These are phyloP conservation scores for Drosophila pandora DNA, from an alignment of 1,140 invertebrate genomes.

Conservation along the genomic window DNA sequence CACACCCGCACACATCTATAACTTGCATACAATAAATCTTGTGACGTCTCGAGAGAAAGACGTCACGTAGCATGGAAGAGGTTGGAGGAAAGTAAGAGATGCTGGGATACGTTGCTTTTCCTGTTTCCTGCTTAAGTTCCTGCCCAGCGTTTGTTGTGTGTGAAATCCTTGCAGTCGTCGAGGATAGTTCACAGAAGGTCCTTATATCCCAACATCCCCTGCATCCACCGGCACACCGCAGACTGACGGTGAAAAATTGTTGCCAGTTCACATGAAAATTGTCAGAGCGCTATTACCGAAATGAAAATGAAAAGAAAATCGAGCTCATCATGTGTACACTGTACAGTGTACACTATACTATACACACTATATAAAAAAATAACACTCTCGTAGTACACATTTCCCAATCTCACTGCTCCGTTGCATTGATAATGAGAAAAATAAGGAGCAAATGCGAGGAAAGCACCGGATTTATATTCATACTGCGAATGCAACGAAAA, in stretches of 20 bases:
- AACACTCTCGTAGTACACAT: conserved; percentile 34
- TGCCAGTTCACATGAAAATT: conserved; percentile 74
- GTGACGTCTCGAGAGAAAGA: conserved; percentile 81
- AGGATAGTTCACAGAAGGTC: conserved; percentile 57
- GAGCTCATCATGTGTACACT: conserved; percentile 60
- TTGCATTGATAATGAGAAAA: conserved; percentile 55
- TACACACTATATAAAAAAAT: conserved; percentile 34
- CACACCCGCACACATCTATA: conserved; percentile 51
- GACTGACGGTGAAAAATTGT: conserved; percentile 77
- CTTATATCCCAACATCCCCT: conserved; percentile 27
- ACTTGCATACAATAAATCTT: conserved; percentile 81
- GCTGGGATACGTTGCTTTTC: conserved; percentile 73
- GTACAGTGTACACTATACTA: background rate
- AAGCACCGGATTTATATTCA: conserved; percentile 65
- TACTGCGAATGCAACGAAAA: conserved; percentile 12
- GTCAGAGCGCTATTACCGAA: conserved; percentile 73
- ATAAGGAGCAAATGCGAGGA: conserved; percentile 13
- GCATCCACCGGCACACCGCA: conserved; percentile 31
- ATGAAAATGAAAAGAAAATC: conserved; percentile 77
- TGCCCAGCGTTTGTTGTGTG: conserved; percentile 54
- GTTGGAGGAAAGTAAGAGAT: conserved; percentile 33
- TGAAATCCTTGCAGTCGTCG: conserved; percentile 68
- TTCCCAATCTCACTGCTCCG: conserved; percentile 21
- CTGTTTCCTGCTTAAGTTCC: conserved; percentile 77
- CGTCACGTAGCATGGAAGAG: conserved; percentile 65